These are phyloP conservation scores for Nothocercus nigrocapillus DNA, from an alignment of 2,113 vertebrate species.

Conservation along the genomic window DNA sequence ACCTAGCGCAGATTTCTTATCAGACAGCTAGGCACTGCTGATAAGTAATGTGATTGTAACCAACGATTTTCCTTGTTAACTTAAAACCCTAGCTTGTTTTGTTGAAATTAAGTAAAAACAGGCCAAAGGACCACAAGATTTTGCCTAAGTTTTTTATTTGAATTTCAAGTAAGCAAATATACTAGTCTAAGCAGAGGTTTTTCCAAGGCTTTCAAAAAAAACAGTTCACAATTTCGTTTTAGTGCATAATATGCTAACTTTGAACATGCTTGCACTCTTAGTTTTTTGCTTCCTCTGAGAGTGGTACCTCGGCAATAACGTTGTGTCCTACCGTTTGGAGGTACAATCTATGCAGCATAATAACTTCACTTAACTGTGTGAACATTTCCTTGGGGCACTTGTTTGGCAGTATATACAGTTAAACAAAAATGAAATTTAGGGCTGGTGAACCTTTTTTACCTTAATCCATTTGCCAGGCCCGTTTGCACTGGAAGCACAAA, in stretches of 20 bases:
- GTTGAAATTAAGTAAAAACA: neutral
- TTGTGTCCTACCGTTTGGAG: neutral
- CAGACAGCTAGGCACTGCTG: accelerated
- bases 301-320: neutral
- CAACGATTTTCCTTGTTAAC: neutral
- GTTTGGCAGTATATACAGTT: neutral
- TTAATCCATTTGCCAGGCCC: neutral
- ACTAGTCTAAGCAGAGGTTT: accelerated
- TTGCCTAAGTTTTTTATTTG: neutral
- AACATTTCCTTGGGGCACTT: neutral
- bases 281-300: neutral
- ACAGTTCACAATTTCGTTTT: neutral
- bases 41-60: neutral
- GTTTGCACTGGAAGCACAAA: neutral
- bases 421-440: neutral
- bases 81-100: neutral
- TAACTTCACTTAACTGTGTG: neutral
- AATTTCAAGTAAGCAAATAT: neutral
- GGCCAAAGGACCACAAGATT: neutral
- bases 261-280: neutral
- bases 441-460: neutral
- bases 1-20: neutral
- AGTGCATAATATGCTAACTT: neutral
- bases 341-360: neutral
- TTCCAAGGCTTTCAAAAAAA: neutral